Percentiles rank a stretch among this genome's conserved stretches.
Conservation (phyloP, 53 echinoderm and acorn worm species). For the Antedon mediterranea region DNA sequence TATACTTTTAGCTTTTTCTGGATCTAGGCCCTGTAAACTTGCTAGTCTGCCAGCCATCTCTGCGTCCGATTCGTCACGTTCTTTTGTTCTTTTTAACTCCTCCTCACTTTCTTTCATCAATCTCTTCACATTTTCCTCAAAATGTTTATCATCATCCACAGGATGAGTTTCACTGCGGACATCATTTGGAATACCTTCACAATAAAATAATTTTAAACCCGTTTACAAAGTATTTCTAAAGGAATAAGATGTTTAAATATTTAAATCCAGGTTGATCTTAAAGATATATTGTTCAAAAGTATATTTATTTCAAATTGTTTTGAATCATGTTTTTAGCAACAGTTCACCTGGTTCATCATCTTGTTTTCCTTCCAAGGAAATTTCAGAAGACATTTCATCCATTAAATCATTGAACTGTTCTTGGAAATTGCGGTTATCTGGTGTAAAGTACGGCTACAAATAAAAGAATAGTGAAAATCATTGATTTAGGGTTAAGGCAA, state of each 20-base stretch:
- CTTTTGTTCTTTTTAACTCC: constrained; percentile 16
- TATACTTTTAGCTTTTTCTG: not conserved
- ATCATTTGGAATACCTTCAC: no score
- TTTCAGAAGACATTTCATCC: constrained; percentile 70
- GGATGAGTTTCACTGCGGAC: not conserved
- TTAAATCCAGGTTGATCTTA: no score
- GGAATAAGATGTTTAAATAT: no score
- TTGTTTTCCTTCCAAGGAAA: constrained; percentile 48
- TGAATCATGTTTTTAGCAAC: no score
- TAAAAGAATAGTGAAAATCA: no score
- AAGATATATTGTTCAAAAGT: no score
- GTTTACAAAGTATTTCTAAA: no score
- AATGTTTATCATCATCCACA: constrained; percentile 10
- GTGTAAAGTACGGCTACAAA: constrained; percentile 33
- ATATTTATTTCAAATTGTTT: no score
- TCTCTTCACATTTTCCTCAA: constrained; percentile 54
- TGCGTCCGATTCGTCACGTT: constrained; percentile 38
- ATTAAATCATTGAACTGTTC: constrained; percentile 72
- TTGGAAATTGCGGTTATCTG: constrained; percentile 36
- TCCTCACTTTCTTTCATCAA: constrained; percentile 20
- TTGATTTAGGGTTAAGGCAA: no score
- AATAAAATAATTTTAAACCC: no score
- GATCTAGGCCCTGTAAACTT: constrained; percentile 30
- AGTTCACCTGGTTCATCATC: constrained; percentile 16
- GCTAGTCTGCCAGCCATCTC: constrained; percentile 56